phyloP scores from a whole-genome alignment of 2,797 vertebrate genomes.

The Dendrocincla tyrannina region DNA sequence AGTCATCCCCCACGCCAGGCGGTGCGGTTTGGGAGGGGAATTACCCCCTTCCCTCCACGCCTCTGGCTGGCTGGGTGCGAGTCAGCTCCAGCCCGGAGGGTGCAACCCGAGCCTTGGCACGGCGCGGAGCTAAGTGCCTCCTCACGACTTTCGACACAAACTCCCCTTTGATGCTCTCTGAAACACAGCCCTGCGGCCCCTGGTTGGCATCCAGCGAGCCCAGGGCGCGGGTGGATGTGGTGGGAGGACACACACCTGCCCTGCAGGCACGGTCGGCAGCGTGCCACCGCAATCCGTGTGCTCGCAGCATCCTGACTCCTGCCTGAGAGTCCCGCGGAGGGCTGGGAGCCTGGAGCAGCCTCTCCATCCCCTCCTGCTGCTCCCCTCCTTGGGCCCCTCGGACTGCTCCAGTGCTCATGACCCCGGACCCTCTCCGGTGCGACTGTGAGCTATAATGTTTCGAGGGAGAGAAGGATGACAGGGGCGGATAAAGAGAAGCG shows the following conservation, averaged over 20 bases:
- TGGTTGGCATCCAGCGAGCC: background rate
- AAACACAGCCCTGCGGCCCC: background rate
- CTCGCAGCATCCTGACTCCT: background rate
- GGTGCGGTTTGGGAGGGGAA: background rate
- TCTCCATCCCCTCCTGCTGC: fast-evolving
- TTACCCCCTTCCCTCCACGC: background rate
- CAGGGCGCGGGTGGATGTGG: fast-evolving
- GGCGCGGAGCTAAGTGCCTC: background rate
- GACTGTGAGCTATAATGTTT: background rate
- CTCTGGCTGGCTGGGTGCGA: background rate
- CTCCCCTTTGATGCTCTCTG: conserved; percentile 29
- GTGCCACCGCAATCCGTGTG: background rate
- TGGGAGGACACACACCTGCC: fast-evolving
- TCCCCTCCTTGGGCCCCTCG: conserved; percentile 17
- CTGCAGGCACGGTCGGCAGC: fast-evolving
- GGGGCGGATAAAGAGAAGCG: background rate
- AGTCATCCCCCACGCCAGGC: fast-evolving
- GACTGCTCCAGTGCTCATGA: background rate
- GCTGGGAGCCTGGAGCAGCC: background rate
- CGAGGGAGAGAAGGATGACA: background rate
- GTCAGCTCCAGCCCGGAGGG: background rate
- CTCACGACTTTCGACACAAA: background rate
- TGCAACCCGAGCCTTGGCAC: background rate
- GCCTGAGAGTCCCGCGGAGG: background rate
- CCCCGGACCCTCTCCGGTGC: background rate